Percentiles rank a stretch among this genome's conserved stretches.
phyloP scores from a whole-genome alignment of 2,113 vertebrate species.

The Naja naja region DNA sequence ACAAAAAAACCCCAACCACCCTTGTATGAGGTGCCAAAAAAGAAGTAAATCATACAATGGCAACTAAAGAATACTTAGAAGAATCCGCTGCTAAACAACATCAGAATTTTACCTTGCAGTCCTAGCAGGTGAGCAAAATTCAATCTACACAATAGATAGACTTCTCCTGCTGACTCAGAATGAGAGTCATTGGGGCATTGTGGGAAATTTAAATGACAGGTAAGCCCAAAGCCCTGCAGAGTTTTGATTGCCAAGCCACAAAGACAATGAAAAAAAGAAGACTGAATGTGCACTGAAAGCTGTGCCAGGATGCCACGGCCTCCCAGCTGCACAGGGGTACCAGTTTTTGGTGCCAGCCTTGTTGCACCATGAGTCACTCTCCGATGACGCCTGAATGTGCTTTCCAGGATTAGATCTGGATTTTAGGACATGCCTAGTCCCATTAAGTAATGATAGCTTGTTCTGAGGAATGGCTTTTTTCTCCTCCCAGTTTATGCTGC shows the following conservation, averaged over 20 bases:
- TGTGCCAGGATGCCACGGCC: not conserved
- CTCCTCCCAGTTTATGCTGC: slow-evolving; percentile 64
- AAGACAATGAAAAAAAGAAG: not conserved
- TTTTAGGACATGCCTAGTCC: slow-evolving; percentile 70
- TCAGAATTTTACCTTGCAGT: not conserved
- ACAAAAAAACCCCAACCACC: too few species aligned
- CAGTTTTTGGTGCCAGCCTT: not conserved
- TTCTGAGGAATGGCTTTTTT: slow-evolving; percentile 62
- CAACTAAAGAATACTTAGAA: not conserved
- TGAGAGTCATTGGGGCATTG: not conserved
- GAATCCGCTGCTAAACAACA: not conserved
- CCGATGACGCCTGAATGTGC: not conserved
- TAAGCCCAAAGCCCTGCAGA: not conserved
- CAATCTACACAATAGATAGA: not conserved
- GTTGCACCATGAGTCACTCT: not conserved
- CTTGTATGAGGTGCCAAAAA: not conserved
- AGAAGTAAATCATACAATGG: not conserved
- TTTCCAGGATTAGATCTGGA: slow-evolving; percentile 65
- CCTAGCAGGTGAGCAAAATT: not conserved
- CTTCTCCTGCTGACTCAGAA: not conserved
- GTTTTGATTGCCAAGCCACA: not conserved
- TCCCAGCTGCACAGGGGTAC: not conserved
- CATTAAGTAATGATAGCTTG: slow-evolving; percentile 74
- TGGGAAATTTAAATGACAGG: not conserved
- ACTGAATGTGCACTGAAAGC: too few species aligned